phyloP scores from a whole-genome alignment of 2,888 invertebrate species.

The Xestia c-nigrum region DNA sequence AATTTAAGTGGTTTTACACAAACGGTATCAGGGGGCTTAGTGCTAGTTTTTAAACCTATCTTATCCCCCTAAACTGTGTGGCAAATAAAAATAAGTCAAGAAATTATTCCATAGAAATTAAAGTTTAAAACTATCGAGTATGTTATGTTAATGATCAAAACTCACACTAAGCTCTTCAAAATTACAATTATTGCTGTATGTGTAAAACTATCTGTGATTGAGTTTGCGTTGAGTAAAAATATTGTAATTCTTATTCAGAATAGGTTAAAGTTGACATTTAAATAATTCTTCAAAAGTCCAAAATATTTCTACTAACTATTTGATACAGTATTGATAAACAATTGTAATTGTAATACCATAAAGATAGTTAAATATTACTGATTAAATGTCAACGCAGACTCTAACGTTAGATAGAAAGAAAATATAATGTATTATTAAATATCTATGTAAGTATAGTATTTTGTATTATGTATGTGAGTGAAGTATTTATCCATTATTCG shows the following conservation, averaged over 20 bases:
- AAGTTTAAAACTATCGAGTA: neutral
- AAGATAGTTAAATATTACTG: neutral
- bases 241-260: conserved; percentile 16
- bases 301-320: conserved; percentile 43
- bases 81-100: neutral
- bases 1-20: conserved; percentile 42
- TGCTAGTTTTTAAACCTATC: neutral
- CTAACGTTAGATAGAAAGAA: conserved; percentile 55
- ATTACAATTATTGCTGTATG: conserved; percentile 17
- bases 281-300: conserved; percentile 43
- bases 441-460: conserved; percentile 61
- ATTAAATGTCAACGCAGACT: conserved; percentile 48
- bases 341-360: neutral
- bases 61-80: neutral
- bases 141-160: neutral
- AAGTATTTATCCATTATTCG: conserved; percentile 35
- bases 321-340: conserved; percentile 41
- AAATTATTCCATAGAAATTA: neutral
- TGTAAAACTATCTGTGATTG: conserved; percentile 31
- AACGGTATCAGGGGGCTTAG: neutral
- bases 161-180: neutral
- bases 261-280: conserved; percentile 21
- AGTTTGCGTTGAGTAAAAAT: conserved; percentile 58
- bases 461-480: conserved; percentile 38
- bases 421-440: conserved; percentile 45